A percentile compares a stretch with the other conserved stretches of the same genome.
Conservation (phyloP, 2,888 invertebrate species). For the Pristionchus entomophagus region DNA sequence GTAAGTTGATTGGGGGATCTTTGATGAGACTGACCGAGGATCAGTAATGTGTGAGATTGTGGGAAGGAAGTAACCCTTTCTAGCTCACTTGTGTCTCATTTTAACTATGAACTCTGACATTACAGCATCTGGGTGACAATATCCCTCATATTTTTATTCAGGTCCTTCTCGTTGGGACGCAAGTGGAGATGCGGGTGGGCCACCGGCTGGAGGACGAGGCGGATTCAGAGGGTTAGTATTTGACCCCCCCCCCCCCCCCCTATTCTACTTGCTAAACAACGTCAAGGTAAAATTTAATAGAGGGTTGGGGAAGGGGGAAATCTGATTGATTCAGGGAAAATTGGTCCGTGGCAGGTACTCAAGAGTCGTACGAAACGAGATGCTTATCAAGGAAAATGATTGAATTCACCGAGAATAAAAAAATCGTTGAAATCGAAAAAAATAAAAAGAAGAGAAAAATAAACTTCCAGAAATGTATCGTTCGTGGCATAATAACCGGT, state of each 20-base stretch:
- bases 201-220: conserved; percentile 47
- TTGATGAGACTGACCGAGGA: no score
- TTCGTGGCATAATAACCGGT: conserved; percentile 44
- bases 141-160: not conserved
- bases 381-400: conserved; percentile 35
- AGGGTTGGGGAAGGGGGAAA: not conserved
- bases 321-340: conserved; percentile 18
- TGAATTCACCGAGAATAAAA: conserved; percentile 40
- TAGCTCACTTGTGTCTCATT: no score
- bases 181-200: conserved; percentile 2
- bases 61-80: no score
- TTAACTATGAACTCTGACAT: no score
- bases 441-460: conserved; percentile 22
- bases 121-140: not conserved
- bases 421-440: not conserved
- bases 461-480: conserved; percentile 19
- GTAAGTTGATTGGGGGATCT: not conserved
- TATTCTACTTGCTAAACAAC: not conserved
- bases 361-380: conserved; percentile 27
- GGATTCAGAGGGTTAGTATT: conserved; percentile 44
- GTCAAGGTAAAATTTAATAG: not conserved
- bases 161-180: conserved; percentile 38
- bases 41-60: no score
- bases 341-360: conserved; percentile 37
- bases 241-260: not conserved